A percentile compares a stretch with the other conserved stretches of the same genome.
Evolutionary conservation across 2,113 vertebrate genomes (phyloP).

Genomic region (Tachycineta bicolor): DNA sequence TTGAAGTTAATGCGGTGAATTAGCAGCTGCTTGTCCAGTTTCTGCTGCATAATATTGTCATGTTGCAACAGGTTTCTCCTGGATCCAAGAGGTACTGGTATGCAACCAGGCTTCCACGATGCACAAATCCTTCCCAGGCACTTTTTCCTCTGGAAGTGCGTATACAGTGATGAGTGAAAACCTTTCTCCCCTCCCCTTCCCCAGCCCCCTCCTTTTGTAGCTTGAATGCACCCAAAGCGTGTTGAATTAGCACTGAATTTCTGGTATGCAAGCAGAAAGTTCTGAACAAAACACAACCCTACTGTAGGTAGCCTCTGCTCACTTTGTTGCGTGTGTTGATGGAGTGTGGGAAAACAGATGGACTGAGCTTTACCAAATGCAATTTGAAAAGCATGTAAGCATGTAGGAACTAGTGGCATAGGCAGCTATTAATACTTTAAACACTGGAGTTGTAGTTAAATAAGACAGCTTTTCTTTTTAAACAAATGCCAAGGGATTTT

Average conservation of each 20-base stretch:
- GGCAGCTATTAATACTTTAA: conserved; percentile 39
- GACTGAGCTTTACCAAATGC: conserved; percentile 53
- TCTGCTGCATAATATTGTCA: background rate
- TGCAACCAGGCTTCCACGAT: rapidly evolving
- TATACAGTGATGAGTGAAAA: background rate
- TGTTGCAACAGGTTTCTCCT: background rate
- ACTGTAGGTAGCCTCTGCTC: conserved; percentile 42
- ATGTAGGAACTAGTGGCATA: conserved; percentile 47
- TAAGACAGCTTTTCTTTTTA: conserved; percentile 14
- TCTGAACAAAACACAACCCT: background rate
- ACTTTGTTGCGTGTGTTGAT: conserved; percentile 4
- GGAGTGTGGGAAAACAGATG: conserved; percentile 75
- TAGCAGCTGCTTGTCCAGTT: background rate
- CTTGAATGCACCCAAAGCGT: background rate
- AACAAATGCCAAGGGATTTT: background rate
- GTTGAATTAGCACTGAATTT: conserved; percentile 55
- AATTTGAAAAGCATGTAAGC: conserved; percentile 66
- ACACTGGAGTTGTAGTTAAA: conserved; percentile 8
- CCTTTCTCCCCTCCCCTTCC: background rate
- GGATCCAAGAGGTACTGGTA: background rate
- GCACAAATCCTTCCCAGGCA: background rate
- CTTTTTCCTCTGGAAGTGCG: rapidly evolving
- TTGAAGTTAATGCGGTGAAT: background rate
- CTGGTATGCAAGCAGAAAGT: conserved; percentile 66
- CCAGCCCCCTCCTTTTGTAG: background rate